phyloP scores from a whole-genome alignment of 2,113 vertebrate species.

The Barnardius zonarius region DNA sequence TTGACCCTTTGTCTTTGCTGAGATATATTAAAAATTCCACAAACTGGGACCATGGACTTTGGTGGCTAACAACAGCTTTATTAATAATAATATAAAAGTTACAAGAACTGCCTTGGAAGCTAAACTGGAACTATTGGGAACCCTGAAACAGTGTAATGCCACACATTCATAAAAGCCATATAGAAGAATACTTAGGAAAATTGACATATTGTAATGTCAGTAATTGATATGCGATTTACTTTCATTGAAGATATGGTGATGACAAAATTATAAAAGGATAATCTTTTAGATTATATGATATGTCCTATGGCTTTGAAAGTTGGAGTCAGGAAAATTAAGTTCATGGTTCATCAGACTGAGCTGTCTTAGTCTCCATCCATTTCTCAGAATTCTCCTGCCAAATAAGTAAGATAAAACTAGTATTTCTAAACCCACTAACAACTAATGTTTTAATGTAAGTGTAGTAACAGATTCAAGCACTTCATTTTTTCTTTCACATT shows the following conservation, averaged over 20 bases:
- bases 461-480: neutral
- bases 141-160: neutral
- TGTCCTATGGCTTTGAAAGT: neutral
- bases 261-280: neutral
- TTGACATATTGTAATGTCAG: neutral
- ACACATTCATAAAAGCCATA: neutral
- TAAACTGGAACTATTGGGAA: neutral
- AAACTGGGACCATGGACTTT: neutral
- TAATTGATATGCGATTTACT: neutral
- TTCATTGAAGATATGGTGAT: neutral
- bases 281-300: neutral
- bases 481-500: neutral
- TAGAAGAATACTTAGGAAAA: neutral
- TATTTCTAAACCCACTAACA: neutral
- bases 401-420: neutral
- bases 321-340: neutral
- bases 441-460: neutral
- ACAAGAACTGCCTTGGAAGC: neutral
- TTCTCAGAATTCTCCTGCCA: neutral
- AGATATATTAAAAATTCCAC: neutral
- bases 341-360: neutral
- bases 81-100: neutral
- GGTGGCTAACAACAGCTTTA: neutral
- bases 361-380: neutral
- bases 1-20: neutral